These are phyloP conservation scores for Drosophila sordidula DNA, from an alignment of 2,888 invertebrate genomes.

Conservation along the genomic window DNA sequence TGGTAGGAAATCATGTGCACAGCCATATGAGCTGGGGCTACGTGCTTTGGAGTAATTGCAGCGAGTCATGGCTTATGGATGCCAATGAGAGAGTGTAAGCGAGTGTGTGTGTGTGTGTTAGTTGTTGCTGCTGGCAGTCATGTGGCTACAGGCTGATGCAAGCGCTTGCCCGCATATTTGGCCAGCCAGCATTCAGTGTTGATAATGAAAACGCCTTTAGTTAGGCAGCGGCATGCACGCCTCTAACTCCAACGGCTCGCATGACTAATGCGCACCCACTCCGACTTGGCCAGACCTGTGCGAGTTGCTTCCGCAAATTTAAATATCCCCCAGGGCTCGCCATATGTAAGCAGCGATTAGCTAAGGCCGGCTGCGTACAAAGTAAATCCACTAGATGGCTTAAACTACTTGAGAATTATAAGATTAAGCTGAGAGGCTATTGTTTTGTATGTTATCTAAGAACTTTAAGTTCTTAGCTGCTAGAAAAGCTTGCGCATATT, in stretches of 20 bases:
- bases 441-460: no score
- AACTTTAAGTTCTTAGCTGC: no score
- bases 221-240: slow-evolving; percentile 17
- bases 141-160: slow-evolving; percentile 57
- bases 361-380: not conserved
- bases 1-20: slow-evolving; percentile 81
- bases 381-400: not conserved
- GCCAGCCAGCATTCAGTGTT: slow-evolving; percentile 56
- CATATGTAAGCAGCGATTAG: not conserved
- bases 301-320: slow-evolving; percentile 38
- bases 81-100: slow-evolving; percentile 49
- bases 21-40: slow-evolving; percentile 75
- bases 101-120: slow-evolving; percentile 14
- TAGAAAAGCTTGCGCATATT: no score
- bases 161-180: slow-evolving; percentile 64
- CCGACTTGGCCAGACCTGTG: not conserved
- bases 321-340: not conserved
- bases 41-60: slow-evolving; percentile 75
- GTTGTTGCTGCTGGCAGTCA: slow-evolving; percentile 37
- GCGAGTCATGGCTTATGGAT: slow-evolving; percentile 64
- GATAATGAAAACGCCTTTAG: slow-evolving; percentile 66
- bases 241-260: slow-evolving; percentile 29
- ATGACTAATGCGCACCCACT: slow-evolving; percentile 61
- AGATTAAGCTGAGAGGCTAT: not conserved
- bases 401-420: not conserved